Evolutionary conservation across 1,140 invertebrate species (phyloP), one percentile per base, ranked within the genome.

Genomic region (Leptopilina clavipes): DNA sequence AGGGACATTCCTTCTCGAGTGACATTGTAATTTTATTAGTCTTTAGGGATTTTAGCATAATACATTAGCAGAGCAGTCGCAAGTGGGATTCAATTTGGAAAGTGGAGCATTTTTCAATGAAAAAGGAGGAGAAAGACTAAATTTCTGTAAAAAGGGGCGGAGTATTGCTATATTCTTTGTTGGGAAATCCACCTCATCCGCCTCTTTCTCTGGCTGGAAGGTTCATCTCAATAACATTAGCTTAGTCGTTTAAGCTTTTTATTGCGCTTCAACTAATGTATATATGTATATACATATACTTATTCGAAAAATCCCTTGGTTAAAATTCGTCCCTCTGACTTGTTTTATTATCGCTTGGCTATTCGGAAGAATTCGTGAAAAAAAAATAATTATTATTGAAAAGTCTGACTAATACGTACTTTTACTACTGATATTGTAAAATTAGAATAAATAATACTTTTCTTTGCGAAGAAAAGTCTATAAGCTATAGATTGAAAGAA

Each of bases 211-310:
- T 31, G 48, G 74, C 83, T 73, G 25, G 5, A 31, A 78, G 80
- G 81, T 84, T 89, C 84, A 89, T 88, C 86, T 87, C 85, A 89
- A 89, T 90, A 89, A 89, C 87, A 89, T 90, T 89, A 89, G 86
- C 84, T 81, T 78, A 82, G 83, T 87, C 83, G 83, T 87, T 86
- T 81, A 83, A 83, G 81, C 84, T 87, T 89, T 31, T 86, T 88
- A 86, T 85, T 86, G 77, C 84, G 77, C 84, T 79, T 65, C 59
- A 12, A 65, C 19, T 65, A 65, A 31, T 31, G n/a, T n/a, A n/a
- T n/a, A n/a, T n/a, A n/a, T n/a, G 25, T 14, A 56, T 56, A 44
- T 44, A 44, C 10, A 79, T 40, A 79, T 86, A 86, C 85, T 84
- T 82, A 86, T 84, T 76, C 75, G 37, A 18, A 18, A 73, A 73